Evolutionary conservation across 2,888 invertebrate species (phyloP).

Genomic region (Athalia rosae): DNA sequence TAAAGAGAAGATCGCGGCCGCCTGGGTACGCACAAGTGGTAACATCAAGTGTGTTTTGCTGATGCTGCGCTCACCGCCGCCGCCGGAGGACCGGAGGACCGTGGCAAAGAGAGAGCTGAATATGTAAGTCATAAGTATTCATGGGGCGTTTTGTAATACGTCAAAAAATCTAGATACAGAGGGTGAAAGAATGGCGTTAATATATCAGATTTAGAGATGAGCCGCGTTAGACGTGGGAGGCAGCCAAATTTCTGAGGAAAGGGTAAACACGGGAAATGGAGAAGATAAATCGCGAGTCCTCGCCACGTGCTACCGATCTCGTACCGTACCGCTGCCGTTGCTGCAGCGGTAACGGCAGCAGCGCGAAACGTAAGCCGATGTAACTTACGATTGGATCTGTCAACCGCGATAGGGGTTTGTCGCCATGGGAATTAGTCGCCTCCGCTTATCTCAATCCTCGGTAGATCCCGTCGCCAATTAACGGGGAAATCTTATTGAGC

Average conservation of each 20-base stretch:
- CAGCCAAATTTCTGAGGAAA: conserved; percentile 35
- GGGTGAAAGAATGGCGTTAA: conserved; percentile 37
- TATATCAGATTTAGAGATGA: conserved; percentile 44
- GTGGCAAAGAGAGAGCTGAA: conserved; percentile 2
- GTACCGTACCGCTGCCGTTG: too few relatives aligned
- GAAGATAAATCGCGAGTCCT: conserved; percentile 42
- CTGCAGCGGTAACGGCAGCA: too few relatives aligned
- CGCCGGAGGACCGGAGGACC: neutral
- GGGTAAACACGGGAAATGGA: conserved; percentile 33
- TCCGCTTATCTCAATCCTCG: conserved; percentile 40
- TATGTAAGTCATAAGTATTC: conserved; percentile 56
- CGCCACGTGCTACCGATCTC: conserved; percentile 5
- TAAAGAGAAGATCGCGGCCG: conserved; percentile 36
- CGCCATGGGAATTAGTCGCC: conserved; percentile 44
- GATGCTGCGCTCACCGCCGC: neutral
- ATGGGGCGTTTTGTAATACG: conserved; percentile 61
- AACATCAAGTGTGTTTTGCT: neutral
- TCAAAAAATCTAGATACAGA: conserved; percentile 57
- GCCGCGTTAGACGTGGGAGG: conserved; percentile 32
- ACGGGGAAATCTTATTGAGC: conserved; percentile 39
- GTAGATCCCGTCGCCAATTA: conserved; percentile 44
- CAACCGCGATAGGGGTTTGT: conserved; percentile 43
- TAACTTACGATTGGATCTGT: conserved; percentile 45
- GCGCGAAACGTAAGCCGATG: conserved; percentile 34
- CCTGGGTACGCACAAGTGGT: conserved; percentile 16